A percentile compares a stretch with the other conserved stretches of the same genome.
phyloP scores from a whole-genome alignment of 2,888 invertebrate genomes.

The Sicus ferrugineus region DNA sequence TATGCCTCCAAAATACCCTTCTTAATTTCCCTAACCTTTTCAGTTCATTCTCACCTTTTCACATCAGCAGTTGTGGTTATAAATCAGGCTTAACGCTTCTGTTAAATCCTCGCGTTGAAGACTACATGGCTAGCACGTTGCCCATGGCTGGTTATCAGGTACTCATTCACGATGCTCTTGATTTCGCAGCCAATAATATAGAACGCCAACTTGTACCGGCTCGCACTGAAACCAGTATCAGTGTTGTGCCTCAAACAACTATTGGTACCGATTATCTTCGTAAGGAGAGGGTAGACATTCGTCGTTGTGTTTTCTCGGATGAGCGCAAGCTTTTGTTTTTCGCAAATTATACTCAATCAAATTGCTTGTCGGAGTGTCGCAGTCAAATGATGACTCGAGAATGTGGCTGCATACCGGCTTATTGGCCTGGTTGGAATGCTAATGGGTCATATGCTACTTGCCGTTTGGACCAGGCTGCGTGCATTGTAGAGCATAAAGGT shows the following conservation, averaged over 20 bases:
- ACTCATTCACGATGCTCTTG: conserved; percentile 70
- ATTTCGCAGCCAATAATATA: conserved; percentile 69
- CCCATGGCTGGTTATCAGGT: conserved; percentile 71
- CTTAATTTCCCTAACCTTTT: background rate
- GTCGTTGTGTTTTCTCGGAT: conserved; percentile 69
- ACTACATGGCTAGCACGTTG: conserved; percentile 72
- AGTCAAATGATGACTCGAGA: conserved; percentile 62
- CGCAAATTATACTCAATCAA: conserved; percentile 69
- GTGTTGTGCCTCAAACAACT: conserved; percentile 69
- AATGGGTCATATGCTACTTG: conserved; percentile 50
- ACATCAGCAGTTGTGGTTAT: conserved; percentile 71
- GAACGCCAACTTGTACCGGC: conserved; percentile 68
- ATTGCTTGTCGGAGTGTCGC: conserved; percentile 71
- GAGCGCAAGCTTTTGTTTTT: conserved; percentile 64
- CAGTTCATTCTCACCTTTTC: conserved; percentile 42
- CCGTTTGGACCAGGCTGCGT: conserved; percentile 45
- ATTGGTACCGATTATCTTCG: conserved; percentile 68
- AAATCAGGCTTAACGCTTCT: conserved; percentile 71
- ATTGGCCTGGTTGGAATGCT: conserved; percentile 46
- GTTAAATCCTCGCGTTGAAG: conserved; percentile 66
- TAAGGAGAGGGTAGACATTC: conserved; percentile 59
- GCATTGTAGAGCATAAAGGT: conserved; percentile 48
- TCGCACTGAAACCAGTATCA: conserved; percentile 68
- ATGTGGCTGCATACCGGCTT: conserved; percentile 70
- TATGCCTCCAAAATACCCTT: background rate